phyloP scores from a whole-genome alignment of 1,140 invertebrate species.

The Drosophila kohkoa region DNA sequence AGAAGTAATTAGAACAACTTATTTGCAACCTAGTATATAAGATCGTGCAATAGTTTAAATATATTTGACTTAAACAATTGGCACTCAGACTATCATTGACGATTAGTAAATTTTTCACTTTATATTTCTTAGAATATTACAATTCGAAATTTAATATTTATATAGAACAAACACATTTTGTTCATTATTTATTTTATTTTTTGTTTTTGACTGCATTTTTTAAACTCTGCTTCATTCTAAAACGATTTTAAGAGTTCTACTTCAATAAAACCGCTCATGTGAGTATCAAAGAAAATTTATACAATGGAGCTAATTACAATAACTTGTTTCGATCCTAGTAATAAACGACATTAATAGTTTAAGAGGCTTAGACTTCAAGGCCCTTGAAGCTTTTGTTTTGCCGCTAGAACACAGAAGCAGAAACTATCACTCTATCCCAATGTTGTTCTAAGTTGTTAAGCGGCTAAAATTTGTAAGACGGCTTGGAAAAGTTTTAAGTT shows the following conservation, averaged over 20 bases:
- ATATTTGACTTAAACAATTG: too few species aligned
- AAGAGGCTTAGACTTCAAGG: not conserved
- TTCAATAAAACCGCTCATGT: not conserved
- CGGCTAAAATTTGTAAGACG: conserved; percentile 36
- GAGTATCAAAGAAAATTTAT: not conserved
- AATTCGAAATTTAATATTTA: not conserved
- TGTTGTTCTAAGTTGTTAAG: conserved; percentile 46
- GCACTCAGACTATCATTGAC: too few species aligned
- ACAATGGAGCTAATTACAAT: not conserved
- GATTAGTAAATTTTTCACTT: too few species aligned
- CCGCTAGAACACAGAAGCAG: not conserved
- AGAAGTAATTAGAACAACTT: too few species aligned
- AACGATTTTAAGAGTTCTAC: not conserved
- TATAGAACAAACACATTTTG: not conserved
- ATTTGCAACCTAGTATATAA: too few species aligned
- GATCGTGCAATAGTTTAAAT: too few species aligned
- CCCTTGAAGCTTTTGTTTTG: not conserved
- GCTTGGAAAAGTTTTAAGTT: conserved; percentile 24
- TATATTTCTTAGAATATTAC: too few species aligned
- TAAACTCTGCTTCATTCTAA: too few species aligned
- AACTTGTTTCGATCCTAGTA: not conserved
- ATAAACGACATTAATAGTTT: conserved; percentile 11
- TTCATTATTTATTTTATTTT: too few species aligned
- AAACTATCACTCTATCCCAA: not conserved
- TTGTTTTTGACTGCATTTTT: too few species aligned